phyloP scores from a whole-genome alignment of 2,113 vertebrate species.

The Hydropotes inermis region DNA sequence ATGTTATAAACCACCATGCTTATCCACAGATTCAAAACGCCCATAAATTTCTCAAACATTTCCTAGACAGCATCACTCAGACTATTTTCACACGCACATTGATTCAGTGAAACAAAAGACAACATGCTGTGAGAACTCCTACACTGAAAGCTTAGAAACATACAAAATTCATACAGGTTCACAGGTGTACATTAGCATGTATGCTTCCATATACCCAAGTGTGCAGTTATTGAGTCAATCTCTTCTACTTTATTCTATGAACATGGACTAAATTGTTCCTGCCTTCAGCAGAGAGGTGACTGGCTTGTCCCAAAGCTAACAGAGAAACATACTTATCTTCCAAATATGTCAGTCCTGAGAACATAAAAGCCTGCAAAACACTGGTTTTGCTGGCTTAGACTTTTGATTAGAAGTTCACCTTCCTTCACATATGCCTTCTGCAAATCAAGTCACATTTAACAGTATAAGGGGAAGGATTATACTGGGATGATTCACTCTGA shows the following conservation, averaged over 20 bases:
- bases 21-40: slow-evolving; percentile 14
- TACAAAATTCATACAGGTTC: neutral
- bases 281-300: neutral
- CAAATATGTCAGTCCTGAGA: neutral
- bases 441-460: neutral
- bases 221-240: neutral
- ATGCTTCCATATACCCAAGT: neutral
- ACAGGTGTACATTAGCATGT: neutral
- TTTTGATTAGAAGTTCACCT: neutral
- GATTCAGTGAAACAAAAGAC: slow-evolving; percentile 22
- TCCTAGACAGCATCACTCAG: neutral
- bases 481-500: neutral
- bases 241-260: neutral
- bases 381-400: neutral
- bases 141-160: slow-evolving; percentile 9
- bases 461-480: neutral
- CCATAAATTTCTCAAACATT: slow-evolving; percentile 28
- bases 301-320: slow-evolving; percentile 6
- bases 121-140: neutral
- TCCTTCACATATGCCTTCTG: neutral
- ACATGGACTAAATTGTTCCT: neutral
- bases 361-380: neutral
- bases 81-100: neutral
- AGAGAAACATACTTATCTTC: neutral
- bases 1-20: neutral